These are phyloP conservation scores for Dicrostonyx torquatus DNA, from an alignment of 2,797 vertebrate genomes.

Conservation along the genomic window DNA sequence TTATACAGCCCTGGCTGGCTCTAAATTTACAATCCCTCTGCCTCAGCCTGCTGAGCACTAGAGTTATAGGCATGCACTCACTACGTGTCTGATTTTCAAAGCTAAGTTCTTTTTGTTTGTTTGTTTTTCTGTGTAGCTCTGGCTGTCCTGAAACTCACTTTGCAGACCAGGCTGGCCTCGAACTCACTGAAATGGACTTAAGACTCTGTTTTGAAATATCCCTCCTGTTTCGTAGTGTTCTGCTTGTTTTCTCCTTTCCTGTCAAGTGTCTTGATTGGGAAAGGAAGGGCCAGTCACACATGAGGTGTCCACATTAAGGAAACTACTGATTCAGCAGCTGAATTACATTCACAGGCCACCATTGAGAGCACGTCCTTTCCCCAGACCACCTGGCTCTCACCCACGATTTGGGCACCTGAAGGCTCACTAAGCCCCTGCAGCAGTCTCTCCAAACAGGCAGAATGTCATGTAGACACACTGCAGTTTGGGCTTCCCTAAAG, in stretches of 20 bases:
- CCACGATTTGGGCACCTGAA: conserved; percentile 79
- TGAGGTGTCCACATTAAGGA: conserved; percentile 73
- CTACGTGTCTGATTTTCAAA: background rate
- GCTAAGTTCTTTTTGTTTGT: background rate
- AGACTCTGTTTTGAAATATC: background rate
- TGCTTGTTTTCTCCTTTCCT: conserved; percentile 52
- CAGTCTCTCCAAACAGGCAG: conserved; percentile 70
- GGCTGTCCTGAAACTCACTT: no score
- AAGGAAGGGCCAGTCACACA: conserved; percentile 64
- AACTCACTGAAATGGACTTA: background rate
- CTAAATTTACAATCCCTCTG: background rate
- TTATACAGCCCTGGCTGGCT: background rate
- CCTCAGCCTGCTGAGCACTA: background rate
- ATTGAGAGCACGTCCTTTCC: conserved; percentile 75
- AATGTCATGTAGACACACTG: conserved; percentile 72
- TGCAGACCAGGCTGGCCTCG: no score
- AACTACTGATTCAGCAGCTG: conserved; percentile 74
- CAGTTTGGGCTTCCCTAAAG: conserved; percentile 67
- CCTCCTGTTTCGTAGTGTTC: background rate
- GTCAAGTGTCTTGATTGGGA: conserved; percentile 63
- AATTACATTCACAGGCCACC: conserved; percentile 77
- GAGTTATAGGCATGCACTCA: background rate
- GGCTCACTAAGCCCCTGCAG: conserved; percentile 65
- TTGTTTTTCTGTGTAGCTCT: no score
- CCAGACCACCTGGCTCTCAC: conserved; percentile 81